A percentile compares a stretch with the other conserved stretches of the same genome.
Conservation (phyloP, 2,797 vertebrate genomes). For the Falco biarmicus region DNA sequence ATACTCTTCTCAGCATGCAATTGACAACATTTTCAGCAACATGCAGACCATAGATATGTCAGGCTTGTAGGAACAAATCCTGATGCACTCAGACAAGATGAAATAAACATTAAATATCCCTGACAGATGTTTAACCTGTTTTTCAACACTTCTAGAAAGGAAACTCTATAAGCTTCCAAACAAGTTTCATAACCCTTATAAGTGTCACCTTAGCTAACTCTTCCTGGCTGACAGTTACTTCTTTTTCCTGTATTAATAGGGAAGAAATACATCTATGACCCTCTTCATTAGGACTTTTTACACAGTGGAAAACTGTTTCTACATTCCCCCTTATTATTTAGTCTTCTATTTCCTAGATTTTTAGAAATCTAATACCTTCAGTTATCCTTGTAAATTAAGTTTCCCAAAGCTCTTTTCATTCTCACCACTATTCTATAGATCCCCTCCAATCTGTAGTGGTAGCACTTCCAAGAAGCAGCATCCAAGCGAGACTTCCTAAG, state of each 20-base stretch:
- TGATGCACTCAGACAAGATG: neutral
- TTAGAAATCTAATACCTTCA: neutral
- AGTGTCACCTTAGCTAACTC: neutral
- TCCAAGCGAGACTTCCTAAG: neutral
- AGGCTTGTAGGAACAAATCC: neutral
- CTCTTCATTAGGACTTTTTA: neutral
- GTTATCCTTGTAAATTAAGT: neutral
- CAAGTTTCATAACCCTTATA: neutral
- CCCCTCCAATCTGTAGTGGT: neutral
- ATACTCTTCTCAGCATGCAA: accelerated
- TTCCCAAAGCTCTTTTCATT: neutral
- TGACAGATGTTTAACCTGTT: neutral
- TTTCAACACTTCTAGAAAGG: neutral
- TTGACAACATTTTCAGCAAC: neutral
- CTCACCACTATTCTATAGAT: neutral
- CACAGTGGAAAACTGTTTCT: neutral
- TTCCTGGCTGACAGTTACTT: neutral
- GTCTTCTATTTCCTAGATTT: neutral
- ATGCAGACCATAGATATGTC: neutral
- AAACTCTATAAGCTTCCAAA: neutral
- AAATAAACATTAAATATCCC: neutral
- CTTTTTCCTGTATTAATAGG: neutral
- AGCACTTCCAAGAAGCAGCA: neutral
- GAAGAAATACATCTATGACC: neutral
- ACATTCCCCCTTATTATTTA: neutral